phyloP scores from a whole-genome alignment of 2,113 vertebrate genomes.

The Sinocyclocheilus anshuiensis region DNA sequence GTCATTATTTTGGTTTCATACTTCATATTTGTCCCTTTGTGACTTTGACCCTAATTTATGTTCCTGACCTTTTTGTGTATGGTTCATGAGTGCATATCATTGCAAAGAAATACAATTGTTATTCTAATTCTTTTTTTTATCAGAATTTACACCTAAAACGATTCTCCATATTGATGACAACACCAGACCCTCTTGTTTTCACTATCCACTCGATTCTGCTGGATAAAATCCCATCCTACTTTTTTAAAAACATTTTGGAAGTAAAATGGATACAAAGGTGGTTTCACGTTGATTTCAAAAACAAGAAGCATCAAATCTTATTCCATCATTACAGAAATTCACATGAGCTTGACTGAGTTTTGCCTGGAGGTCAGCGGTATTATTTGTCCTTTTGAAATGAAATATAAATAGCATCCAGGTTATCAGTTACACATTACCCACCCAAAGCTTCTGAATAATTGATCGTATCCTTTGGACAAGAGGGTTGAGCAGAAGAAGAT shows the following conservation, averaged over 20 bases:
- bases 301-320: neutral
- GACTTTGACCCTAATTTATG: neutral
- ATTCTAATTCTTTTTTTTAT: neutral
- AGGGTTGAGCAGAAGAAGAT: slow-evolving; percentile 5
- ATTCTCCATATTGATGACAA: neutral
- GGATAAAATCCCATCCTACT: neutral
- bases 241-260: neutral
- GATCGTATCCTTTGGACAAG: slow-evolving; percentile 50
- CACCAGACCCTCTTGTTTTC: neutral
- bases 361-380: slow-evolving; percentile 65
- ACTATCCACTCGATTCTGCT: neutral
- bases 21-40: neutral
- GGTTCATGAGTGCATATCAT: too few species aligned
- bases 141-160: neutral
- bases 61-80: too few species aligned
- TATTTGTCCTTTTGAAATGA: slow-evolving; percentile 73
- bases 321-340: neutral
- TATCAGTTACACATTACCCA: slow-evolving; percentile 76
- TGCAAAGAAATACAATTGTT: too few species aligned
- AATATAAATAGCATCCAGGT: slow-evolving; percentile 78
- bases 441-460: slow-evolving; percentile 73
- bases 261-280: neutral
- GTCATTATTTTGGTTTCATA: neutral
- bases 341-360: neutral
- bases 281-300: neutral